A percentile compares a stretch with the other conserved stretches of the same genome.
phyloP scores from a whole-genome alignment of 2,113 vertebrate species.

The Recurvirostra avosetta region DNA sequence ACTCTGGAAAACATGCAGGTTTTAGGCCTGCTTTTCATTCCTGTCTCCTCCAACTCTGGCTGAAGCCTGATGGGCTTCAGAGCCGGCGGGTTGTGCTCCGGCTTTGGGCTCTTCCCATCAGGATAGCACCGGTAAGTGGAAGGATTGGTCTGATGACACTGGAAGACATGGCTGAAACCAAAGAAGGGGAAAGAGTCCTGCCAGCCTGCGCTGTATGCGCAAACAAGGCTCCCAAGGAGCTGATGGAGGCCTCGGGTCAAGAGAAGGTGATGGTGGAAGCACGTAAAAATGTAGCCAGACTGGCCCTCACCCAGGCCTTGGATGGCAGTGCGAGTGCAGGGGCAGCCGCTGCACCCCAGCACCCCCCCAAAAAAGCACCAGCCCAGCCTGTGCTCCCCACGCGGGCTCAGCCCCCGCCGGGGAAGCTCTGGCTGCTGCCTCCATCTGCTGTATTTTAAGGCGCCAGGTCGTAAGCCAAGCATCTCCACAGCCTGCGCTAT shows the following conservation, averaged over 20 bases:
- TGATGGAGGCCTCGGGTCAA: neutral
- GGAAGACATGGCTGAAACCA: neutral
- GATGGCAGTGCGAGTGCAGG: neutral
- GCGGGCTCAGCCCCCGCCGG: fast-evolving
- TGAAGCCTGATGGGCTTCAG: neutral
- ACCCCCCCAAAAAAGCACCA: neutral
- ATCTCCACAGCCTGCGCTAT: neutral
- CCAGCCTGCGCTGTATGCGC: fast-evolving
- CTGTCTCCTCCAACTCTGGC: neutral
- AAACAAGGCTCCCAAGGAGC: neutral
- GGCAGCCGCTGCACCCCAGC: neutral
- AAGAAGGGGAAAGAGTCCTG: neutral
- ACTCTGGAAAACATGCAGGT: conserved; percentile 6
- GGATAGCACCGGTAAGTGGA: neutral
- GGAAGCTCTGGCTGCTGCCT: neutral
- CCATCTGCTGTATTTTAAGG: neutral
- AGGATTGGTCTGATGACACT: neutral
- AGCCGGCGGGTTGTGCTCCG: neutral
- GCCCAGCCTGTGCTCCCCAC: neutral
- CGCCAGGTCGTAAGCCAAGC: neutral
- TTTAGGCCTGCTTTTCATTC: conserved; percentile 1
- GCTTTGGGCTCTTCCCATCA: neutral
- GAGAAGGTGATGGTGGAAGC: neutral
- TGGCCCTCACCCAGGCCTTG: fast-evolving
- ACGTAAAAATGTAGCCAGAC: fast-evolving